Percentiles rank a stretch among this genome's conserved stretches.
These are phyloP conservation scores for Suillia variegata DNA, from an alignment of 2,888 invertebrate genomes.

Conservation along the genomic window DNA sequence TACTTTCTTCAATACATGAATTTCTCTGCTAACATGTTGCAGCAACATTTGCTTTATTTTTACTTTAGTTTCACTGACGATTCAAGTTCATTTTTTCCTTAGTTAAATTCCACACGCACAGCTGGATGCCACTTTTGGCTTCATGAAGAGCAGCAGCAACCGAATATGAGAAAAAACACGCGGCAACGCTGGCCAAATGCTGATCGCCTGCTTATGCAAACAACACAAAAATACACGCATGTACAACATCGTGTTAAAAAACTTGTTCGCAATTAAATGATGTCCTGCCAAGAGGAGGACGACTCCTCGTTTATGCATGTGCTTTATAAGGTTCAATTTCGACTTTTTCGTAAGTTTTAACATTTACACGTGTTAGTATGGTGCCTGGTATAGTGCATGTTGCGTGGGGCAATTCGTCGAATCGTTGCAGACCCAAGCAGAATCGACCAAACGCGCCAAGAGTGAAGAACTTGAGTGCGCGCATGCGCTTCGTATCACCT, in stretches of 20 bases:
- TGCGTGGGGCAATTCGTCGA: background rate
- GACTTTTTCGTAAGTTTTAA: background rate
- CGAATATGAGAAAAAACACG: no score
- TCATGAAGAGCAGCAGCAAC: no score
- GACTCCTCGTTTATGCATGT: constrained; percentile 1
- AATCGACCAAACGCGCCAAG: constrained; percentile 10
- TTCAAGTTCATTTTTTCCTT: no score
- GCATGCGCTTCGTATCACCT: constrained; percentile 45
- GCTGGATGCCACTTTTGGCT: constrained; percentile 18
- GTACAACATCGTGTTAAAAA: constrained; percentile 59
- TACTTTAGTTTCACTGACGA: no score
- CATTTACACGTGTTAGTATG: constrained; percentile 5
- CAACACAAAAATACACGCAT: constrained; percentile 44
- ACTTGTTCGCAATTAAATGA: constrained; percentile 60
- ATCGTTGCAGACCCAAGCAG: constrained; percentile 1
- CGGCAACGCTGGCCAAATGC: background rate
- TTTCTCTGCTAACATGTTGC: constrained; percentile 36
- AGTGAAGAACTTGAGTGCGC: constrained; percentile 30
- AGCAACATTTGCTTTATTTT: constrained; percentile 15
- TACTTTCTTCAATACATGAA: background rate
- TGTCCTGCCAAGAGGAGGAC: constrained; percentile 53
- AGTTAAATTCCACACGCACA: constrained; percentile 26
- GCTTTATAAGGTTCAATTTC: background rate
- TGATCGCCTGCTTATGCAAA: constrained; percentile 39
- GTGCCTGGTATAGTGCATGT: no score